Evolutionary conservation across 2,888 invertebrate species (phyloP), one percentile per base, ranked within the genome.

Genomic region (Piscicola geometra): DNA sequence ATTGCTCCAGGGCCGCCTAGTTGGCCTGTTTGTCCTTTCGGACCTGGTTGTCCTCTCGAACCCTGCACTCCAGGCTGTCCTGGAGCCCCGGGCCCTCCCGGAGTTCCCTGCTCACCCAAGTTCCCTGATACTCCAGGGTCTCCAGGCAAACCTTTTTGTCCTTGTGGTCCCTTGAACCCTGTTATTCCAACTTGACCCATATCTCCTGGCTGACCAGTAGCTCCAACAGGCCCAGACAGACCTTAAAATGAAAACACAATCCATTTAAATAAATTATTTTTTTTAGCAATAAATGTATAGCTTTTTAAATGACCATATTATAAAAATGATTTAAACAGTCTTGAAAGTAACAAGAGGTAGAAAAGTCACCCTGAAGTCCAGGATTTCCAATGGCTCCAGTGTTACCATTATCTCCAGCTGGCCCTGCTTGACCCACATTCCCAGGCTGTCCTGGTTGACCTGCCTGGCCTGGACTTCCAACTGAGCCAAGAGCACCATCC

Each of bases 391-490:
- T 21, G 18, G 64, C 18, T 33, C 73, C 73, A 35, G 60, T 35
- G 28, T 60, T 9, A 0, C 73, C 73, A 9, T 32, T 60, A 18
- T 21, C 21, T 15, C 73, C 73, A 35, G 41, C 33, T n/a, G 5
- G 33, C 18, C 73, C 73, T 33, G 64, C 9, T 35, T n/a, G 60
- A 64, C 73, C 73, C 12, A 12, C 1, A 25, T 18, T n/a, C n/a
- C 73, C 73, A 25, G 60, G 33, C 28, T 21, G 35, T 21, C 73
- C 73, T 50, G 71, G 50, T 33, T 47, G 47, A 21, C 71, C 71
- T 33, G 15, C 52, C 30, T 71, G 47, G 28, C 79, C 79, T 21
- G 25, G 67, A 21, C 56, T n/a, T 69, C 78, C 78, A 28, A 47
- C 15, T 5, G 28, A 32, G 1, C 79, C 79, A 47, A 47, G 35